Evolutionary conservation across 1,140 invertebrate genomes (phyloP).

Genomic region (Philotrypesis tridentata): DNA sequence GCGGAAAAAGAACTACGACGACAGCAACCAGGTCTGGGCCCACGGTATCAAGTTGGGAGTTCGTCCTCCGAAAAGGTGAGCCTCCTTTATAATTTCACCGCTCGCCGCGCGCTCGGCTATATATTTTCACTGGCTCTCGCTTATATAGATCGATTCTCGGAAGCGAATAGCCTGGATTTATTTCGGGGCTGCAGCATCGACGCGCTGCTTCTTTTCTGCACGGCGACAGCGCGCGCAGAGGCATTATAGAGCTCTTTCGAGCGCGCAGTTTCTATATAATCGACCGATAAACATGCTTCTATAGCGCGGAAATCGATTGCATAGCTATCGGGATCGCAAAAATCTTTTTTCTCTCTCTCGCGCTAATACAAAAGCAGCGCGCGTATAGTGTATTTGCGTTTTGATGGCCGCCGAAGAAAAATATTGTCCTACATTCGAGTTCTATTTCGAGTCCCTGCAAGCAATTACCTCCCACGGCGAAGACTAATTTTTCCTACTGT

Average conservation of each 20-base stretch:
- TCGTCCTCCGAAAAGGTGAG: conserved; percentile 63
- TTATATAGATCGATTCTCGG: conserved; percentile 45
- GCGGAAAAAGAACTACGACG: conserved; percentile 48
- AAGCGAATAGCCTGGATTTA: conserved; percentile 31
- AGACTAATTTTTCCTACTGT: not conserved
- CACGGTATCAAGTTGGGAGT: conserved; percentile 68
- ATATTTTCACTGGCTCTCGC: not conserved
- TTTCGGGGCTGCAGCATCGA: conserved; percentile 13
- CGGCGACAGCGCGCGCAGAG: not conserved
- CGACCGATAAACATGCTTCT: not conserved
- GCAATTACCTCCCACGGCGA: not conserved
- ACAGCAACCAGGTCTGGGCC: conserved; percentile 61
- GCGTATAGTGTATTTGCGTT: too few species aligned
- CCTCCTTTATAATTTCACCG: not conserved
- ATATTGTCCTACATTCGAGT: too few species aligned
- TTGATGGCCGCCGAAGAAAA: too few species aligned
- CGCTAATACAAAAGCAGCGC: too few species aligned
- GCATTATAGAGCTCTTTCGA: not conserved
- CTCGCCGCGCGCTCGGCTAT: not conserved
- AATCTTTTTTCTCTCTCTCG: too few species aligned
- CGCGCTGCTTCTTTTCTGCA: conserved; percentile 20
- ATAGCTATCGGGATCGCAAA: too few species aligned
- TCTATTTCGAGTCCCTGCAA: too few species aligned
- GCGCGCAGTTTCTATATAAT: conserved; percentile 29
- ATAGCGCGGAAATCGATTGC: not conserved